These are phyloP conservation scores for Hyposmocoma kahamanoa DNA, from an alignment of 1,140 invertebrate species.

Conservation along the genomic window DNA sequence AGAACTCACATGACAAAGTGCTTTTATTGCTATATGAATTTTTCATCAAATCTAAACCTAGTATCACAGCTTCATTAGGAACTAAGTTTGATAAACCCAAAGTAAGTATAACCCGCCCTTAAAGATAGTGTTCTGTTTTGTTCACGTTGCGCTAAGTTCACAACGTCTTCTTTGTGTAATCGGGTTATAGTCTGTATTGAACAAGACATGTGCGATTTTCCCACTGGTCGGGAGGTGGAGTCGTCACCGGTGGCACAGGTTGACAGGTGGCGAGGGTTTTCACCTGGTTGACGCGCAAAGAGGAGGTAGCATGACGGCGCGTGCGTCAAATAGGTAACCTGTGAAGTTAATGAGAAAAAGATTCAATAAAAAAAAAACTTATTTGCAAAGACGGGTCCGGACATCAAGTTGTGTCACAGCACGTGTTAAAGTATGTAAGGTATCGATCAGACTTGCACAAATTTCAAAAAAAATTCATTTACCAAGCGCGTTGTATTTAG, in stretches of 20 bases:
- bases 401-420: no score
- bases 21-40: no score
- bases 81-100: slow-evolving; percentile 61
- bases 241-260: slow-evolving; percentile 53
- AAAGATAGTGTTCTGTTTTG: slow-evolving; percentile 52
- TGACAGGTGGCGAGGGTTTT: slow-evolving; percentile 30
- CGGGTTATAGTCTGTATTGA: slow-evolving; percentile 43
- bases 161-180: slow-evolving; percentile 38
- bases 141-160: slow-evolving; percentile 52
- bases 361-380: no score
- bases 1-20: no score
- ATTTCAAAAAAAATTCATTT: no score
- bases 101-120: slow-evolving; percentile 45
- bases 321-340: slow-evolving; percentile 57
- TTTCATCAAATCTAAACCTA: not conserved
- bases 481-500: no score
- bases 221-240: slow-evolving; percentile 28
- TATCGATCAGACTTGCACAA: no score
- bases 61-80: slow-evolving; percentile 46
- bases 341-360: no score
- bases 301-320: slow-evolving; percentile 54
- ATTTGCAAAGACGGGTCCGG: no score
- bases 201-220: slow-evolving; percentile 55
- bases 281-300: slow-evolving; percentile 32
- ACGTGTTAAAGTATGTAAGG: no score